Evolutionary conservation across 2,113 vertebrate genomes (phyloP).

Genomic region (Phoxinus phoxinus): DNA sequence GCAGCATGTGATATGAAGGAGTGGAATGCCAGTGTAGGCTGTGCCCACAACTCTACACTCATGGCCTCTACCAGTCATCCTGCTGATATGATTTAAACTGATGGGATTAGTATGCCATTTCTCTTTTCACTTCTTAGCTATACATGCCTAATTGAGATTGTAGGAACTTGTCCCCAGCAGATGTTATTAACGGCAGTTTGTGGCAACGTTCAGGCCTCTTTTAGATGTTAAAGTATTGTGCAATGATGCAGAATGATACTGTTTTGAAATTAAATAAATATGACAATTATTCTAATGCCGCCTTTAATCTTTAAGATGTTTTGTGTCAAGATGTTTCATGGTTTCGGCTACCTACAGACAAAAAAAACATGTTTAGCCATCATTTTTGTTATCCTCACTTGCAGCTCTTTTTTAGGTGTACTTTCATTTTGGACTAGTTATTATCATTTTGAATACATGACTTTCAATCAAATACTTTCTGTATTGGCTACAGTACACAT

Average conservation of each 20-base stretch:
- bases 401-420: not conserved
- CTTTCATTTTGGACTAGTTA: not conserved
- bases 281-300: not conserved
- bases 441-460: not conserved
- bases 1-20: conserved; percentile 56
- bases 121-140: conserved; percentile 4
- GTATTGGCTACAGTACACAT: too few relatives aligned
- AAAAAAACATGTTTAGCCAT: not conserved
- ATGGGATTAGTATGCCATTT: not conserved
- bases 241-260: not conserved
- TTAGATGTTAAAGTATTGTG: not conserved
- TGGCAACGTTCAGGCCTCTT: not conserved
- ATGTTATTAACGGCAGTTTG: not conserved
- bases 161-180: not conserved
- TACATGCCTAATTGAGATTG: not conserved
- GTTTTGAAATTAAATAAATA: not conserved
- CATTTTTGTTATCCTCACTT: not conserved
- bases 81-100: conserved; percentile 18
- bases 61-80: not conserved
- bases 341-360: not conserved
- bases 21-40: conserved; percentile 33
- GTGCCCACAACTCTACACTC: conserved; percentile 20
- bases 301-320: not conserved
- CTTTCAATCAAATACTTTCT: not conserved
- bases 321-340: not conserved